Base-by-base conservation (phyloP, 2,113 vertebrate genomes). In the Nothocercus nigrocapillus region DNA sequence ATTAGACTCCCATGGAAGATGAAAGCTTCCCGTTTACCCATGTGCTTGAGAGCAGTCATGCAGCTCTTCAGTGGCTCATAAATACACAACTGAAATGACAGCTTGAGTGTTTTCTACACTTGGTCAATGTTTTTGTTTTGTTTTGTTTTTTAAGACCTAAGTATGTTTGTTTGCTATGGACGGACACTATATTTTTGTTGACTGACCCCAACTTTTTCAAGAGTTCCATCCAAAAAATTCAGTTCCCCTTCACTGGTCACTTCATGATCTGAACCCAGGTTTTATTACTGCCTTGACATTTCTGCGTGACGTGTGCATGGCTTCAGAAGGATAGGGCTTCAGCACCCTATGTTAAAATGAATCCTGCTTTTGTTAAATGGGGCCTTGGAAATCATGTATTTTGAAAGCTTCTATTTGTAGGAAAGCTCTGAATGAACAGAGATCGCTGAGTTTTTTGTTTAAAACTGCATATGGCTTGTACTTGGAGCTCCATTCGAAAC, bases 11-110 rank as follows among this genome's bases (percentile, higher is more conserved):
- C 92, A 38, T 11, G 75, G 96, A 96, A 94, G 81, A 53, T 30
- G 92, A 92, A 93, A 54, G 8, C 94, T 80, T 88, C 88, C 90
- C 89, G 49, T 62, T 96, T 73, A 53, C 91, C 85, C 85, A 68
- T 20, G 4, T 72, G 76, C 82, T 83, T 89, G 90, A 68, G 76
- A 96, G 88, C 82, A 72, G 40, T 64, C 91, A 16, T 85, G 84
- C 82, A 91, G 80, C 90, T 96, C 85, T 84, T 90, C 93, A 90
- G 93, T 90, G 96, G 95, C 95, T 95, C 90, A 25, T 63, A 63
- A 91, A 81, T 63, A 32, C 32, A 18, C 87, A 90, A 83, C 94
- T 69, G 85, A 96, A 96, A 86, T 73, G 94, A 97, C 85, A 93
- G 75, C 56, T 61, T 42, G 21, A 85, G 83, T 93, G 89, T 96